phyloP scores from a whole-genome alignment of 2,797 vertebrate genomes.

The Hylomyscus alleni region DNA sequence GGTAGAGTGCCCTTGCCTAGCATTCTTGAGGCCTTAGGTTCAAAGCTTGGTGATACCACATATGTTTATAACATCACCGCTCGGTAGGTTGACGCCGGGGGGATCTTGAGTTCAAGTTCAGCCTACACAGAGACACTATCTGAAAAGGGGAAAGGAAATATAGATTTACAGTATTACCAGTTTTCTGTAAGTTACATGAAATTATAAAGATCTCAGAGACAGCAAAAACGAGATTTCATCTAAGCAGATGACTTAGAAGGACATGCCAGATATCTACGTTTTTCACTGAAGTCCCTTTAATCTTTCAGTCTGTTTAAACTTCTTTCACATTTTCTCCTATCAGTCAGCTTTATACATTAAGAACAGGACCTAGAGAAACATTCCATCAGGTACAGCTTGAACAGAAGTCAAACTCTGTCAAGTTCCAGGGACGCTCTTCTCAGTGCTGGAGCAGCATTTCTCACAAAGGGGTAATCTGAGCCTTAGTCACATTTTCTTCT shows the following conservation, averaged over 20 bases:
- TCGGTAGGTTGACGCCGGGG: not conserved
- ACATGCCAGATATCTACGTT: not conserved
- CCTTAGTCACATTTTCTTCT: not conserved
- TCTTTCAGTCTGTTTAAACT: not conserved
- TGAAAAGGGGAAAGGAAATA: not conserved
- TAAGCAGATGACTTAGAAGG: not conserved
- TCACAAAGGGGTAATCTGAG: not conserved
- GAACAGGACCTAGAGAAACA: constrained; percentile 12
- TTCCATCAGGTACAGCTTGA: not conserved
- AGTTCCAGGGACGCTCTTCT: not conserved
- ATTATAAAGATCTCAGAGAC: constrained; percentile 43
- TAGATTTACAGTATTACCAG: not conserved
- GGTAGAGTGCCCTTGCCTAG: not conserved
- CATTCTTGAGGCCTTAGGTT: not conserved
- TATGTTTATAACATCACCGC: not conserved
- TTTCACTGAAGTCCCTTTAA: not conserved
- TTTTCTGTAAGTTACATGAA: constrained; percentile 30
- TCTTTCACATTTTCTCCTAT: not conserved
- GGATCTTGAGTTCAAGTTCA: not conserved
- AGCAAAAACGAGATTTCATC: not conserved
- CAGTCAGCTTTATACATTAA: constrained; percentile 40
- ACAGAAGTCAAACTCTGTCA: not conserved
- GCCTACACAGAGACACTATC: not conserved
- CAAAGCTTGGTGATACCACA: not conserved
- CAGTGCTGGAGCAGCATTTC: not conserved